Conservation (phyloP, 2,888 invertebrate species). For the Cantharis rustica region DNA sequence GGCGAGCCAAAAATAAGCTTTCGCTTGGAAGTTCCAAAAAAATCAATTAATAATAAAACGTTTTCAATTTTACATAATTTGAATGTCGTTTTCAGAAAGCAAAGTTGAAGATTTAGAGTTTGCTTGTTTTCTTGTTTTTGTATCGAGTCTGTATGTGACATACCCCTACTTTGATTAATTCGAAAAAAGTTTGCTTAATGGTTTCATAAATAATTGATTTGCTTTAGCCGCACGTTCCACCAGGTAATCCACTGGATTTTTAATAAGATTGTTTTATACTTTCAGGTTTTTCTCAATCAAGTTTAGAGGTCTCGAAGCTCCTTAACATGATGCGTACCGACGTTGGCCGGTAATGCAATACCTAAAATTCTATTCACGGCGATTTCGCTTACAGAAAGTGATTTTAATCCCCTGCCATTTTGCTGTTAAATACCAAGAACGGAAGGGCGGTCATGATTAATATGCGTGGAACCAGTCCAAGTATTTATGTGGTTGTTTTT, state of each 20-base stretch:
- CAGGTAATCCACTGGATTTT: not conserved
- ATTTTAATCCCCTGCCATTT: slow-evolving; percentile 20
- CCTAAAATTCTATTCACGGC: slow-evolving; percentile 18
- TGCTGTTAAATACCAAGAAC: slow-evolving; percentile 23
- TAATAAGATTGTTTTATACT: not conserved
- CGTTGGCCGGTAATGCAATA: not conserved
- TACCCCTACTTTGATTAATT: not conserved
- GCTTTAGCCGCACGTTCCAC: not conserved
- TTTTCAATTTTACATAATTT: not conserved
- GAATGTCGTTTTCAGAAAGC: not conserved
- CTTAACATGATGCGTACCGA: not conserved
- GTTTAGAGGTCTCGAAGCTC: not conserved
- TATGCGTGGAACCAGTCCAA: slow-evolving; percentile 26
- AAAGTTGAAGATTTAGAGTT: not conserved
- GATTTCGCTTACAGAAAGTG: slow-evolving; percentile 13
- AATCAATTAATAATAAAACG: not conserved
- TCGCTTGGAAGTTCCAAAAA: not conserved
- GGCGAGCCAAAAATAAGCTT: not conserved
- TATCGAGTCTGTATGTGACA: not conserved
- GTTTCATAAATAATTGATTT: not conserved
- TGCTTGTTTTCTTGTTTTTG: not conserved
- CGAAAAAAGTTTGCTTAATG: not conserved
- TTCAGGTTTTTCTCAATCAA: not conserved
- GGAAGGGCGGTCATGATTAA: slow-evolving; percentile 21
- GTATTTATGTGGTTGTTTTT: slow-evolving; percentile 22